phyloP scores from a whole-genome alignment of 2,888 invertebrate genomes.

The Geophilus truncorum region DNA sequence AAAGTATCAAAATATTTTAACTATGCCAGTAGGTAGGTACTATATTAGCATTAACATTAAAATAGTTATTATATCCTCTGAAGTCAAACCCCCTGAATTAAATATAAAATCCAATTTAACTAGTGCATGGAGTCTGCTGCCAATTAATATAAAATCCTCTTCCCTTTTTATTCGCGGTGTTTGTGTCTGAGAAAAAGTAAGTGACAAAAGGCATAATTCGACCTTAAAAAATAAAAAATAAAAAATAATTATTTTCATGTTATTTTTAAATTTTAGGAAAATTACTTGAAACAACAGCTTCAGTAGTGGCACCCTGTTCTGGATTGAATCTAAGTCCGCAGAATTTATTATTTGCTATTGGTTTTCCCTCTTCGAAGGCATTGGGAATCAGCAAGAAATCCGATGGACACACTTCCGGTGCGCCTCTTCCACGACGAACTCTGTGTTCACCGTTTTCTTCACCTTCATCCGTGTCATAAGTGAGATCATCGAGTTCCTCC shows the following conservation, averaged over 20 bases:
- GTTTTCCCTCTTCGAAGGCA: slow-evolving; percentile 36
- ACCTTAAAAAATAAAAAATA: slow-evolving; percentile 33
- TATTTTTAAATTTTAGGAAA: background rate
- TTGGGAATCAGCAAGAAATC: slow-evolving; percentile 38
- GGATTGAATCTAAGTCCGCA: slow-evolving; percentile 37
- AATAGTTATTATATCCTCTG: too few relatives aligned
- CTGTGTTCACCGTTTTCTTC: background rate
- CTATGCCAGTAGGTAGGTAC: too few relatives aligned
- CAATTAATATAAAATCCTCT: slow-evolving; percentile 36
- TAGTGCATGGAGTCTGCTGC: slow-evolving; percentile 38
- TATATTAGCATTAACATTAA: too few relatives aligned
- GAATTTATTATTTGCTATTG: slow-evolving; percentile 37
- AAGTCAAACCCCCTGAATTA: too few relatives aligned
- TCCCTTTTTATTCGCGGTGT: slow-evolving; percentile 36
- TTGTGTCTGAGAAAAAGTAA: slow-evolving; percentile 37
- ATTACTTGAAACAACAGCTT: slow-evolving; percentile 37
- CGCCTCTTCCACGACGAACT: background rate
- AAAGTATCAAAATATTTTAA: too few relatives aligned
- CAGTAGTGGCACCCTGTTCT: slow-evolving; percentile 26
- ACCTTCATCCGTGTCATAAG: background rate
- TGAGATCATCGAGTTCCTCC: background rate
- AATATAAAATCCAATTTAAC: too few relatives aligned
- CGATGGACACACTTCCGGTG: slow-evolving; percentile 31
- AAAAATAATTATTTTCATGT: background rate
- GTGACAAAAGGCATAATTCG: slow-evolving; percentile 37